phyloP scores from a whole-genome alignment of 2,888 invertebrate genomes.

The Chrysotoxum bicinctum region DNA sequence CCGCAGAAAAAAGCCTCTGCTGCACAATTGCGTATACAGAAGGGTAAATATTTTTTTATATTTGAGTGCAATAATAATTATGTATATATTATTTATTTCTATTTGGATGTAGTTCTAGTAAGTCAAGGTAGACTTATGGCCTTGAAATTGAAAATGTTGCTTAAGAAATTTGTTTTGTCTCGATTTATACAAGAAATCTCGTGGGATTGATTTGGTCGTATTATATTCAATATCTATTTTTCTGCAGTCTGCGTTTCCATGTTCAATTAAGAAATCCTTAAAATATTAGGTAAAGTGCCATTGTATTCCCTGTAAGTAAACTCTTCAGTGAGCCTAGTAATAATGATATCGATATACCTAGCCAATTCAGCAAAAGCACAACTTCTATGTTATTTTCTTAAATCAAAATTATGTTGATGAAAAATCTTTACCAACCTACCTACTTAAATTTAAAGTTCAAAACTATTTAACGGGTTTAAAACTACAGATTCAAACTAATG shows the following conservation, averaged over 20 bases:
- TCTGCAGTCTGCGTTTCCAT: not conserved
- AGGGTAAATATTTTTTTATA: conserved; percentile 86
- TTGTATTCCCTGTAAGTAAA: not conserved
- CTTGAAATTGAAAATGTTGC: conserved; percentile 31
- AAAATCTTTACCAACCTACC: too few relatives aligned
- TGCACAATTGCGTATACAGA: conserved; percentile 97
- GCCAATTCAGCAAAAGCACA: not conserved
- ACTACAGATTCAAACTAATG: too few relatives aligned
- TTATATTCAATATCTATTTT: not conserved
- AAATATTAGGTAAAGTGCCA: not conserved
- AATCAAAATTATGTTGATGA: too few relatives aligned
- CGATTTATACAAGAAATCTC: not conserved
- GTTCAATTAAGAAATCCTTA: not conserved
- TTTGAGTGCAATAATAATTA: not conserved
- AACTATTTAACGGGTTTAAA: too few relatives aligned
- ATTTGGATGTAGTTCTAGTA: not conserved
- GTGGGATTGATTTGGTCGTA: not conserved
- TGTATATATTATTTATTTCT: not conserved
- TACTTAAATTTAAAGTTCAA: too few relatives aligned
- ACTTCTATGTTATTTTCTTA: not conserved
- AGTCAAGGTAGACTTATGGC: conserved; percentile 16
- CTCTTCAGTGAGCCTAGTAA: too few relatives aligned
- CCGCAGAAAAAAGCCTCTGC: conserved; percentile 97
- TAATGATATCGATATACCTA: not conserved
- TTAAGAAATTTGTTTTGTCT: not conserved